Base-by-base conservation (phyloP, 2,888 invertebrate genomes). In the Drosophila cyrtoloma region DNA sequence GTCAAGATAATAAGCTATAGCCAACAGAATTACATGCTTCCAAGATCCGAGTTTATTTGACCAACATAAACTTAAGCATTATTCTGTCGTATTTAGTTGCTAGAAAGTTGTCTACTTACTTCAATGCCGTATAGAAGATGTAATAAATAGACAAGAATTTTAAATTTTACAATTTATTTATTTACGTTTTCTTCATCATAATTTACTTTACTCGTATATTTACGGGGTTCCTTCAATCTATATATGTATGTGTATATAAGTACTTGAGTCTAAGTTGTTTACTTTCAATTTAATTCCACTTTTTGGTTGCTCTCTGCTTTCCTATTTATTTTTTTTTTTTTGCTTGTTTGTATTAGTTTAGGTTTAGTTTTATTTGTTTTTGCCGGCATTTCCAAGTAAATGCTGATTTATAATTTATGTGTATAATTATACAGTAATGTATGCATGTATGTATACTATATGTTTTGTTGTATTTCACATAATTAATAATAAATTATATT, bases 191-290 rank as follows among this genome's bases (percentile, higher is more conserved):
- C 63, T 61, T 82, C 85, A 37, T 69, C 77, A 82, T 82, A 82
- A 79, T 81, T 76, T 74, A 78, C 62, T 84, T 77, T 71, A 71
- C 59, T 76, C 77, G 63, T 78, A 78, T 76, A 67, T 77, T 78
- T 79, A 79, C 55, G 61, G 81, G 81, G 33, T 68, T 68, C 62
- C 53, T 62, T 80, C 77, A 52, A 60, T 52, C 47, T 76, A 65
- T 75, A 67, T 68, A 56, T 70, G 63, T 68, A 39, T 69, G 65
- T 79, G 50, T 71, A 77, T 79, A 78, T 81, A 83, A 74, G 81
- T 82, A 84, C 81, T 88, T 82, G 86, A 86, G 88, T 88, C 88
- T 90, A 90, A 80, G 79, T 82, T 87, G 71, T 77, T 88, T 79
- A 69, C 71, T 37, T 73, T 81, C 65, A 74, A 75, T 64, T 78